Percentiles rank a stretch among this genome's conserved stretches.
phyloP scores from a whole-genome alignment of 2,113 vertebrate genomes.

The Neotoma lepida region DNA sequence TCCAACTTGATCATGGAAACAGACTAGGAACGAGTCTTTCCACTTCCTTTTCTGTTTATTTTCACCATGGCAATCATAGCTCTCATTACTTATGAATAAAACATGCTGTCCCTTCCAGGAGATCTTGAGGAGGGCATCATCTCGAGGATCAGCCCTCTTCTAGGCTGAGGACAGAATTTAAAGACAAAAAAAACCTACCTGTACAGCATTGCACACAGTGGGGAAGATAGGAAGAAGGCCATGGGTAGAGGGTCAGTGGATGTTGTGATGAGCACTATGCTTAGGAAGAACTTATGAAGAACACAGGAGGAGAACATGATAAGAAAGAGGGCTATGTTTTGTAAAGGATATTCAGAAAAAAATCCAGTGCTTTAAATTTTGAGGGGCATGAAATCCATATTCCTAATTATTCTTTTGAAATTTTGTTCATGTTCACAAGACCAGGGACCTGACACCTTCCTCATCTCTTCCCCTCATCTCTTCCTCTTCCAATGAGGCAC shows the following conservation, averaged over 20 bases:
- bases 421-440: not conserved
- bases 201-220: not conserved
- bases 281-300: not conserved
- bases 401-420: not conserved
- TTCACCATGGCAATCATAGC: not conserved
- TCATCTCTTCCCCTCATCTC: not conserved
- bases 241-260: not conserved
- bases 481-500: not conserved
- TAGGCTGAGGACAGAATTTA: not conserved
- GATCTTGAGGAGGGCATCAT: not conserved
- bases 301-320: fast-evolving
- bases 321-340: not conserved
- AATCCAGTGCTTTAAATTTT: not conserved
- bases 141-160: not conserved
- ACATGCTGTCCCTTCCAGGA: not conserved
- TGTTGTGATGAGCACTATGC: too few relatives aligned
- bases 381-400: too few relatives aligned
- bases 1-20: not conserved
- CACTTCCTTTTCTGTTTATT: not conserved
- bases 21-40: not conserved
- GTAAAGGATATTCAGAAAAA: not conserved
- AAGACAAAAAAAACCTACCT: not conserved
- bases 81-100: not conserved
- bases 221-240: not conserved
- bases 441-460: not conserved